These are phyloP conservation scores for Aphelenchoides fujianensis DNA, from an alignment of 1,140 invertebrate species.

Conservation along the genomic window DNA sequence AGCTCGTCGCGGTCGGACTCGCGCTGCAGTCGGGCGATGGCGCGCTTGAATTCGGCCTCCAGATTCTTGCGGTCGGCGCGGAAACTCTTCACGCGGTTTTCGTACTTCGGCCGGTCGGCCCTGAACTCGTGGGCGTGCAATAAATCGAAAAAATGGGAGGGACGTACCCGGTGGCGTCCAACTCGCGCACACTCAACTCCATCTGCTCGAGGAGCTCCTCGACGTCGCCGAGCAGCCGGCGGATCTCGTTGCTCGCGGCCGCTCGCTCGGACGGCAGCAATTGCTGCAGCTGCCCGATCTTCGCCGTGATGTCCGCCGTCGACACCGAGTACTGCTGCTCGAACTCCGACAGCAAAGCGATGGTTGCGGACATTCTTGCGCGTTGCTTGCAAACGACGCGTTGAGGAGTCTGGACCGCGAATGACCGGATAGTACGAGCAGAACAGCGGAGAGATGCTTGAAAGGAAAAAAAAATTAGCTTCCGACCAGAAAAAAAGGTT, in stretches of 20 bases:
- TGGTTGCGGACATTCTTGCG: constrained; percentile 42
- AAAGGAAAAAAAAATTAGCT: too few relatives aligned
- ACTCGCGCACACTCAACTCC: constrained; percentile 80
- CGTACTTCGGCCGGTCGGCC: constrained; percentile 71
- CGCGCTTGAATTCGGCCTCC: constrained; percentile 73
- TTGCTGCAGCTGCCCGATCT: constrained; percentile 52
- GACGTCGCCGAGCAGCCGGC: constrained; percentile 51
- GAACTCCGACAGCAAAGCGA: constrained; percentile 48
- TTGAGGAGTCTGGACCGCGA: too few relatives aligned
- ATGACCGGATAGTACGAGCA: too few relatives aligned
- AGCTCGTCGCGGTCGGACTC: constrained; percentile 55
- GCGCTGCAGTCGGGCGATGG: constrained; percentile 37
- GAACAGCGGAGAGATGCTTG: too few relatives aligned
- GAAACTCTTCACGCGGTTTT: constrained; percentile 78
- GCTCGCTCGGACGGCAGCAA: constrained; percentile 45
- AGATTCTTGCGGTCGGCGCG: constrained; percentile 78
- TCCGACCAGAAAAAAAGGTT: too few relatives aligned
- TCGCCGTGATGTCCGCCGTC: constrained; percentile 61
- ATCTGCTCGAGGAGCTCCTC: constrained; percentile 77
- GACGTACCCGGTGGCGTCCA: constrained; percentile 65
- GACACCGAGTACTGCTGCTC: constrained; percentile 61
- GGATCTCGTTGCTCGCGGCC: constrained; percentile 55
- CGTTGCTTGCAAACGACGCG: too few relatives aligned
- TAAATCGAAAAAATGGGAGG: too few relatives aligned
- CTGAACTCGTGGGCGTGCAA: too few relatives aligned